Percentiles rank a stretch among this genome's conserved stretches.
These are phyloP conservation scores for Athalia circularis DNA, from an alignment of 2,888 invertebrate genomes.

Conservation along the genomic window DNA sequence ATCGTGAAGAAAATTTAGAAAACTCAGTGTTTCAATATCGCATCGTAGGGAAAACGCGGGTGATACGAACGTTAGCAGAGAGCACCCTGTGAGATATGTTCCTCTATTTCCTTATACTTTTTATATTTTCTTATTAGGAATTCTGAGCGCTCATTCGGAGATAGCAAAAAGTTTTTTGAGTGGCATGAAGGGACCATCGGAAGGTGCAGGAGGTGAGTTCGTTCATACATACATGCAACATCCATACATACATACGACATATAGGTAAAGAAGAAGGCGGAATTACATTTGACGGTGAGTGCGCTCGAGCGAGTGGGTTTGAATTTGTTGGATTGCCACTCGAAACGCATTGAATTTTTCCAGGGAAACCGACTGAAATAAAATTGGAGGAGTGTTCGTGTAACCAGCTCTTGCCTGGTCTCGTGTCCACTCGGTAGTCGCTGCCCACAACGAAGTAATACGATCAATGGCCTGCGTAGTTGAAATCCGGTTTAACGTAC, in stretches of 20 bases:
- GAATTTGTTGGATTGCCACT: constrained; percentile 38
- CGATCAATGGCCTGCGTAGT: constrained; percentile 28
- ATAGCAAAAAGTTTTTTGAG: neutral
- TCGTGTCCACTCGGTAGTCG: constrained; percentile 9
- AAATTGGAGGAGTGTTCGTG: constrained; percentile 27
- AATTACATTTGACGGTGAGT: constrained; percentile 39
- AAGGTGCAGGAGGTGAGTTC: constrained; percentile 12
- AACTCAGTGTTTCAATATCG: no score
- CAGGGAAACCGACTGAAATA: constrained; percentile 34
- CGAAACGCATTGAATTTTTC: constrained; percentile 42
- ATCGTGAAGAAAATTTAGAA: no score
- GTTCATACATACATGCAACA: neutral
- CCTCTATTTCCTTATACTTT: no score
- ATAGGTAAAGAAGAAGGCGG: neutral
- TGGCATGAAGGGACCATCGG: neutral
- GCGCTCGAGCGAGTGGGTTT: constrained; percentile 24
- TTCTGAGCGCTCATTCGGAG: no score
- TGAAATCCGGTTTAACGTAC: constrained; percentile 24
- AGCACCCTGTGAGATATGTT: no score
- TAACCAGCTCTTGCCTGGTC: neutral
- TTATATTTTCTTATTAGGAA: no score
- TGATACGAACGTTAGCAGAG: no score
- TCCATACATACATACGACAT: neutral
- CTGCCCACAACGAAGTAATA: neutral
- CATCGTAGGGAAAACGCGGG: no score